Conservation (phyloP, 2,113 vertebrate species). For the Crotalus helleri region DNA sequence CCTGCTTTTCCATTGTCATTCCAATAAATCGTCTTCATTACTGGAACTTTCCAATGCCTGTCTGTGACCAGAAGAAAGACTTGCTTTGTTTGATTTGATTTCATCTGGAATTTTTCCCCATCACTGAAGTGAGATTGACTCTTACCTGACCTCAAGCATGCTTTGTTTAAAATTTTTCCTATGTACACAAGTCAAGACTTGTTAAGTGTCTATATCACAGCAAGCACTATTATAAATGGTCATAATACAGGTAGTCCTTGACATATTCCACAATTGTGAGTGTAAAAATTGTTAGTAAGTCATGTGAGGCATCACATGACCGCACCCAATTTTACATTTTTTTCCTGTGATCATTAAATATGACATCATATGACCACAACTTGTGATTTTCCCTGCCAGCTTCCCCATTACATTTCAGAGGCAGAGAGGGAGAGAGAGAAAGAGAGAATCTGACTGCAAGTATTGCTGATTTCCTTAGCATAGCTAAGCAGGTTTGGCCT, state of each 20-base stretch:
- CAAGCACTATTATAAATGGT: neutral
- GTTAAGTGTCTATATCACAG: neutral
- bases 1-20: neutral
- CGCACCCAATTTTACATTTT: neutral
- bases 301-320: neutral
- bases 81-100: neutral
- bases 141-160: neutral
- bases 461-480: neutral
- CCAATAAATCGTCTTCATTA: neutral
- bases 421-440: neutral
- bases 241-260: neutral
- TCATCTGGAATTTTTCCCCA: neutral
- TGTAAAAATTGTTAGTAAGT: neutral
- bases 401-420: neutral
- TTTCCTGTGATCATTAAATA: neutral
- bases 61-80: neutral
- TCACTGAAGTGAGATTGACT: neutral
- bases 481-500: neutral
- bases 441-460: neutral
- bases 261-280: neutral
- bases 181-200: neutral
- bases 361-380: neutral
- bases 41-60: neutral
- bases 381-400: neutral
- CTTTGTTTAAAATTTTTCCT: neutral